These are phyloP conservation scores for Drosophila mimetica DNA, from an alignment of 2,888 invertebrate genomes.

Conservation along the genomic window DNA sequence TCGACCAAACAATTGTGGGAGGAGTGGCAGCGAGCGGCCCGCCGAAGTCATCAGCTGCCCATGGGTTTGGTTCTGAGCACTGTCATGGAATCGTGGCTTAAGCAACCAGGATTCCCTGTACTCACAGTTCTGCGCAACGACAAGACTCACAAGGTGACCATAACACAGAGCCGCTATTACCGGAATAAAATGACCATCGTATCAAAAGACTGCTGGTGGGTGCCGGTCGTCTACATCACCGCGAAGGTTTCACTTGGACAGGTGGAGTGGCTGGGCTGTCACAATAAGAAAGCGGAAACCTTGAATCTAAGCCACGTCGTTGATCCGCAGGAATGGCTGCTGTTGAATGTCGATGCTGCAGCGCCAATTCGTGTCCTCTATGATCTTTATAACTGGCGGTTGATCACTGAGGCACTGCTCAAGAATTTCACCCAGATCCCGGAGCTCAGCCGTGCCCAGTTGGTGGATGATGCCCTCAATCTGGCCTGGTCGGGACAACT, in stretches of 20 bases:
- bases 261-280: conserved; percentile 85
- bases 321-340: conserved; percentile 86
- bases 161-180: conserved; percentile 86
- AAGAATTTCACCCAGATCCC: conserved; percentile 88
- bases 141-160: conserved; percentile 85
- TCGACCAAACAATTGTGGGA: conserved; percentile 93
- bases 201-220: conserved; percentile 85
- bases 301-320: conserved; percentile 82
- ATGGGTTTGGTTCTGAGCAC: conserved; percentile 87
- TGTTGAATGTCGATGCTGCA: conserved; percentile 90
- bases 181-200: conserved; percentile 53
- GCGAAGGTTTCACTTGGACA: conserved; percentile 84
- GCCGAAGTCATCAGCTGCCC: conserved; percentile 85
- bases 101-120: conserved; percentile 92
- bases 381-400: conserved; percentile 89
- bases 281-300: conserved; percentile 27
- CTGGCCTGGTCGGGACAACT: conserved; percentile 90
- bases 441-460: conserved; percentile 92
- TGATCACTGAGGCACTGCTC: conserved; percentile 86
- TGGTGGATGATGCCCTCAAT: conserved; percentile 93
- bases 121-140: conserved; percentile 88
- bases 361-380: conserved; percentile 88
- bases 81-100: conserved; percentile 94
- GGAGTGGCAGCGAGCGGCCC: conserved; percentile 87
- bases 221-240: conserved; percentile 87